A percentile compares a stretch with the other conserved stretches of the same genome.
Conservation (phyloP, 1,140 invertebrate species). For the Hesperophylax magnus region DNA sequence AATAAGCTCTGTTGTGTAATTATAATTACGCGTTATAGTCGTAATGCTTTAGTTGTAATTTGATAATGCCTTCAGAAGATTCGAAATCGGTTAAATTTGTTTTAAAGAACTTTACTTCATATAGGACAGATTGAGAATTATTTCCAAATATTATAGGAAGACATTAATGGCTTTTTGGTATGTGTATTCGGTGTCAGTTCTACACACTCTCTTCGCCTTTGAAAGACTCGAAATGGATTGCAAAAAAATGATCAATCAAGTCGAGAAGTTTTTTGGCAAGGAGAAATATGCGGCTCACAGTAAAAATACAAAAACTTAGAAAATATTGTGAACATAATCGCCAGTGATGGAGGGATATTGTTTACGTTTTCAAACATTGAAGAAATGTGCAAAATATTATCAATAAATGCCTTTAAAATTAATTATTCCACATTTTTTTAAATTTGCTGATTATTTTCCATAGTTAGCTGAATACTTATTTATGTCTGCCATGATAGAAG, state of each 20-base stretch:
- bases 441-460: neutral
- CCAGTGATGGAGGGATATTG: neutral
- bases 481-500: neutral
- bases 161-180: neutral
- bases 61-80: too few species aligned
- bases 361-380: constrained; percentile 12
- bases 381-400: neutral
- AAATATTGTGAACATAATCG: neutral
- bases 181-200: neutral
- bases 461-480: too few species aligned
- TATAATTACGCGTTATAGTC: too few species aligned
- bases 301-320: constrained; percentile 16
- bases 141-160: neutral
- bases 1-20: too few species aligned
- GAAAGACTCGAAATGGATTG: neutral
- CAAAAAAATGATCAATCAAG: constrained; percentile 44
- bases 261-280: constrained; percentile 28
- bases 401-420: constrained; percentile 1
- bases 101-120: too few species aligned
- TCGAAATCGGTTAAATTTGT: too few species aligned
- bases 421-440: neutral
- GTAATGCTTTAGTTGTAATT: too few species aligned
- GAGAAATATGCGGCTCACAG: constrained; percentile 18
- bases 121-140: too few species aligned
- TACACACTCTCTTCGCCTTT: neutral